Evolutionary conservation across 2,797 vertebrate genomes (phyloP), one percentile per base, ranked within the genome.

Genomic region (Morelia viridis): DNA sequence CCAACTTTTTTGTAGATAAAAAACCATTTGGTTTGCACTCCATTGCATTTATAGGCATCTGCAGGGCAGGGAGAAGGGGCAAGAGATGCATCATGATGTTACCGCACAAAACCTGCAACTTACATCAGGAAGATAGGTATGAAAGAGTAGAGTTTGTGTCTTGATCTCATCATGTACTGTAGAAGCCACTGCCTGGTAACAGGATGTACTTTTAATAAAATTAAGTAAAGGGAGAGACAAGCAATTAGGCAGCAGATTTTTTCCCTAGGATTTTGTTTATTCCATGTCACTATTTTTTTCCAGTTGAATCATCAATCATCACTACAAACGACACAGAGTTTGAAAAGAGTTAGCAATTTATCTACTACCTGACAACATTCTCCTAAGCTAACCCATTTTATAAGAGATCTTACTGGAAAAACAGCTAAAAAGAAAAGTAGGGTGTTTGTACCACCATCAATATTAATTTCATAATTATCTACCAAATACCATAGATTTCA

Each of bases 1-100:
- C 60, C 95, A 94, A 93, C 2, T 22, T 41, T 76, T 41, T 35
- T 76, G 68, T 31, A 76, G 19, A 76, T 19, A 61, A 76, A 41
- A 76, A 15, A 19, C 15, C 31, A 41, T 76, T 76, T 46, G 71
- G 71, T 80, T 22, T 80, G 71, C 35, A 80, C 19, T 80, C 19
- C 35, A 24, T 80, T 80, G 35, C 35, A 80, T 80, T 80, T 19
- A 46, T 80, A 24, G 35, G 19, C 3, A 80, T 80, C 71, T 46
- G 19, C 71, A 46, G 35, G 19, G 71, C 35, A 80, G 35, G 35
- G 35, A 46, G 71, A 80, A 46, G 3, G 46, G 19, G 19, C 71
- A 46, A 80, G 46, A 46, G 31, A 80, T 41, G 3, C 35, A 24
- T 24, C 71, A 80, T 80, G 19, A 80, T 80, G 19, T 46, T 3